Evolutionary conservation across 2,797 vertebrate species (phyloP), one percentile per base, ranked within the genome.

Genomic region (Enoplosus armatus): DNA sequence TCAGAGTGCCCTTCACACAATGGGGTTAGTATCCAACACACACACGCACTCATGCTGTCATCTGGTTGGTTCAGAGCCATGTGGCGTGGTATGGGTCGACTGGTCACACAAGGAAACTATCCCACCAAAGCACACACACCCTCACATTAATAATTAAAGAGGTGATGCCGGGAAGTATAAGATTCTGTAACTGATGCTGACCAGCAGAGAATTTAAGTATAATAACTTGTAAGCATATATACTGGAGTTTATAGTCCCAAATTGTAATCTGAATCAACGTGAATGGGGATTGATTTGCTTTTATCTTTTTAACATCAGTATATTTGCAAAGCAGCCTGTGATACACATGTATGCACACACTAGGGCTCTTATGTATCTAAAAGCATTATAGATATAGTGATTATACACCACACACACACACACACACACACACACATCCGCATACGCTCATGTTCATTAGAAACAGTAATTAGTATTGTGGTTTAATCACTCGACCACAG

Each of bases 1-100:
- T 3, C 88, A 71, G 87, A 84, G 84, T 88, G 90, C 87, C 85
- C 68, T 67, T 80, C 83, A 59, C 84, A 85, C 75, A 84, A 86
- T 62, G 80, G 72, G 89, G 94, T 94, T 60, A 93, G 93, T 82
- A 14, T 43, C 27, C 18, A 26, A 56, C 39, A 31, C 41, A 54
- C 79, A 72, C 12, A 39, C 54, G 35, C 43, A 62, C 12, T n/a
- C 16, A 43, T 1, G 27, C 75, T 68, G 56, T 62, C 56, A 29
- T 80, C 65, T 77, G 85, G 62, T 85, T 82, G 81, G 84, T 76
- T 78, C 37, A 74, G 50, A 72, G 81, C 56, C 53, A 43, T 61
- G 26, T 82, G 82, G 70, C 5, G 22, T 1, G 27, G 39, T 75
- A 12, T 74, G 78, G 75, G 55, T 75, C 24, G 33, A 68, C 63